These are phyloP conservation scores for Argynnis bischoffii DNA, from an alignment of 2,888 invertebrate species.

Conservation along the genomic window DNA sequence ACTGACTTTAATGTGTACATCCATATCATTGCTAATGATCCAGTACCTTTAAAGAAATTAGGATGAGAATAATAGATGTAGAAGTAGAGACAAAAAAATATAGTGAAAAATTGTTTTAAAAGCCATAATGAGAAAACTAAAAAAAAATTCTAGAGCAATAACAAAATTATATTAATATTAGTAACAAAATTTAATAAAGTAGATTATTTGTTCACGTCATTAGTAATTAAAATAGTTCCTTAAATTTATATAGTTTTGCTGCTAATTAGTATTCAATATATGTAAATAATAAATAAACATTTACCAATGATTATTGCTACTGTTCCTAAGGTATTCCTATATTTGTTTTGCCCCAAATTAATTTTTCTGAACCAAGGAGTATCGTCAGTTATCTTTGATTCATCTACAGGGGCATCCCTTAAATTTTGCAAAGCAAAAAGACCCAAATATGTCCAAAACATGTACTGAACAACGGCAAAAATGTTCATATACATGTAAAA, in stretches of 20 bases:
- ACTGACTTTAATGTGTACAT: conserved; percentile 89
- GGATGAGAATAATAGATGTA: background rate
- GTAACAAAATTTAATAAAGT: no score
- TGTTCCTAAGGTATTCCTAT: conserved; percentile 84
- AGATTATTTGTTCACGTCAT: no score
- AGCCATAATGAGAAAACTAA: no score
- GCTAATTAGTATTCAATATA: no score
- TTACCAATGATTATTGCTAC: conserved; percentile 86
- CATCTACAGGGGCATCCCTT: conserved; percentile 84
- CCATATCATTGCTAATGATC: conserved; percentile 86
- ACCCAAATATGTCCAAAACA: conserved; percentile 89
- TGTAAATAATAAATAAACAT: conserved; percentile 34
- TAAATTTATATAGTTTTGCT: no score
- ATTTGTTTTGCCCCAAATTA: conserved; percentile 90
- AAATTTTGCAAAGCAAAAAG: conserved; percentile 85
- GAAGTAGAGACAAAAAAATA: no score
- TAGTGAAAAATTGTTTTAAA: no score
- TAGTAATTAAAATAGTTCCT: no score
- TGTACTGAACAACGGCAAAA: conserved; percentile 88
- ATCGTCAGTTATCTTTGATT: conserved; percentile 66
- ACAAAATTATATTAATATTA: background rate
- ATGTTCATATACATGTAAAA: conserved; percentile 87
- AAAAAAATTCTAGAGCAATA: background rate
- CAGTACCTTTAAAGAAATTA: conserved; percentile 80
- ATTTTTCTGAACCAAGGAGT: conserved; percentile 87